Evolutionary conservation across 2,113 vertebrate species (phyloP), one percentile per base, ranked within the genome.

Genomic region (Thunnus maccoyii): DNA sequence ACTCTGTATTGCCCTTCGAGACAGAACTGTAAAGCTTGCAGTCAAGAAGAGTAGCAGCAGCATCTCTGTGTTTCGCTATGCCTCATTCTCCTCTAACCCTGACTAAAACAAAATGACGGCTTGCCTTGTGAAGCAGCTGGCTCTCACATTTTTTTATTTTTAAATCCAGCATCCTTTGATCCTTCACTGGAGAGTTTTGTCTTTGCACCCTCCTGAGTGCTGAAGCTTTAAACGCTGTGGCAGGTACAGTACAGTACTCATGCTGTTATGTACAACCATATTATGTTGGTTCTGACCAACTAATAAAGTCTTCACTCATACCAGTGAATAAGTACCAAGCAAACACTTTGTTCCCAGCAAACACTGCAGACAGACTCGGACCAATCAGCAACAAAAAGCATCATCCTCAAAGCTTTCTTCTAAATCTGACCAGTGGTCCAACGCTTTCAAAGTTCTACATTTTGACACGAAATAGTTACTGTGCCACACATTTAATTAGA

Each of bases 31-130:
- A 72, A 86, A 82, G 77, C 82, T 56, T 14, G 46, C 68, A 82
- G 75, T 85, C 60, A 27, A 52, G 76, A 66, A 72, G 78, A 41
- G 22, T 16, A 74, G 82, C 69, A 57, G 75, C 64, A 58, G 76
- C 74, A 55, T 58, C 76, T 64, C 74, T 47, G 57, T 48, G 64
- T 65, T 83, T 72, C 54, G 72, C 56, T 63, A 54, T 32, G 57
- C 73, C 56, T 89, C 57, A 66, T 70, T 55, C 32, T 78, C 46
- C 58, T 72, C 78, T 62, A 82, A 88, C 82, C 86, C 47, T 30
- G 51, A 87, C 83, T 86, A 80, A 91, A 89, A 90, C 82, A 83
- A 86, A 85, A 91, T 80, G 86, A 88, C 83, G 50, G 76, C 80
- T 88, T 52, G 78, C 61, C 76, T 71, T 70, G 68, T 72, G 78